Percentiles rank a stretch among this genome's conserved stretches.
phyloP scores from a whole-genome alignment of 1,140 invertebrate species.

The Coptotermes formosanus region DNA sequence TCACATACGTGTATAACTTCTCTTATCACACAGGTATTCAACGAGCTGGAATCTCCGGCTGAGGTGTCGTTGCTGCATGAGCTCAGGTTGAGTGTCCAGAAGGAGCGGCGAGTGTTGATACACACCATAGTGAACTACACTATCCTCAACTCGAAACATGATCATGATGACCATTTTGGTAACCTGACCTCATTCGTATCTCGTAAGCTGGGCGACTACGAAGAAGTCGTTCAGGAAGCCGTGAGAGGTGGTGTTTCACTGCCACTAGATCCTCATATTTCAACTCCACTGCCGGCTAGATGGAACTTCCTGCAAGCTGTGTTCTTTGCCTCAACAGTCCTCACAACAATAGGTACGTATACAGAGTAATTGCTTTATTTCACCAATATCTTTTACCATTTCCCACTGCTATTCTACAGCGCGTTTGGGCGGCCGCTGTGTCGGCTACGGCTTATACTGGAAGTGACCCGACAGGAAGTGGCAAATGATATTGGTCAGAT shows the following conservation, averaged over 20 bases:
- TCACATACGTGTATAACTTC: too few relatives aligned
- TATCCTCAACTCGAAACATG: conserved; percentile 39
- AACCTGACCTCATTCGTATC: conserved; percentile 55
- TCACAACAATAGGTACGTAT: conserved; percentile 76
- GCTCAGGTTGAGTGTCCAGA: conserved; percentile 52
- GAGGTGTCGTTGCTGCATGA: conserved; percentile 60
- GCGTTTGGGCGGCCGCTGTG: too few relatives aligned
- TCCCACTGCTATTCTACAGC: not conserved
- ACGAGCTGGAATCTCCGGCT: conserved; percentile 68
- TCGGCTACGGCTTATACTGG: too few relatives aligned
- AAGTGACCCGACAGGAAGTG: too few relatives aligned
- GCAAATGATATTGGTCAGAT: too few relatives aligned
- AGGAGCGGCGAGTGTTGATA: conserved; percentile 53
- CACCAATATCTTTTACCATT: not conserved
- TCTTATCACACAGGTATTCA: conserved; percentile 59
- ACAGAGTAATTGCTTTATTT: not conserved
- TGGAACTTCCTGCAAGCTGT: conserved; percentile 78
- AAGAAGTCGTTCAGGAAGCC: conserved; percentile 42
- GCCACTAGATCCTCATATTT: conserved; percentile 42
- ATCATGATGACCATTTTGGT: conserved; percentile 26
- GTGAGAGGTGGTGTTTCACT: conserved; percentile 38
- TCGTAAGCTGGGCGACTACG: conserved; percentile 59
- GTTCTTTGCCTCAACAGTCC: conserved; percentile 80
- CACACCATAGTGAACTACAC: conserved; percentile 57
- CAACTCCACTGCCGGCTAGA: conserved; percentile 49